Percentiles rank a stretch among this genome's conserved stretches.
These are phyloP conservation scores for Equus quagga DNA, from an alignment of 2,113 vertebrate species.

Conservation along the genomic window DNA sequence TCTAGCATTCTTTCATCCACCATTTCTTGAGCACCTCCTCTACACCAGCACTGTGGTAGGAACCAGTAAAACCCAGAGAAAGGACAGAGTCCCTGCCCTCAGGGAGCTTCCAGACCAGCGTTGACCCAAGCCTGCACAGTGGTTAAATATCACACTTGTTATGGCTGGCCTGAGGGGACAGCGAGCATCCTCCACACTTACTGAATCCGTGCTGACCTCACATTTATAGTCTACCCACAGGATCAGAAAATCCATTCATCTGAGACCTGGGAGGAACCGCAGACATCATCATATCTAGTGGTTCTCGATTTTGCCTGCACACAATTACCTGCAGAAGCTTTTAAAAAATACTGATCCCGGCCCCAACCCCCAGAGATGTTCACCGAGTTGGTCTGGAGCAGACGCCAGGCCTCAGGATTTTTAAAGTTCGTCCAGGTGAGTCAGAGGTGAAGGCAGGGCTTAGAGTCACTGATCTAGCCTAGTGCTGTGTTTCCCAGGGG, in stretches of 20 bases:
- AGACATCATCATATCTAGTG: not conserved
- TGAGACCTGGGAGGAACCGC: not conserved
- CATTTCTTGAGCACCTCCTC: not conserved
- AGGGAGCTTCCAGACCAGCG: not conserved
- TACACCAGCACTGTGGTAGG: not conserved
- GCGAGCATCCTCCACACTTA: accelerated
- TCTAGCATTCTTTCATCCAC: not conserved
- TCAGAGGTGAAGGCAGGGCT: not conserved
- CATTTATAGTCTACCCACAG: not conserved
- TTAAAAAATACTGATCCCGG: not conserved
- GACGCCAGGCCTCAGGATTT: not conserved
- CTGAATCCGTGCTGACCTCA: not conserved
- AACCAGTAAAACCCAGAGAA: not conserved
- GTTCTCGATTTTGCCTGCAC: not conserved
- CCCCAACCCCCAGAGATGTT: not conserved
- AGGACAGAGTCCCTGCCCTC: not conserved
- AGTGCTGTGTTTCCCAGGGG: not conserved
- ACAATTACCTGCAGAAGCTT: not conserved
- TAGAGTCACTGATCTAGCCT: not conserved
- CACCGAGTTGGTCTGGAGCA: not conserved
- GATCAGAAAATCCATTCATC: not conserved
- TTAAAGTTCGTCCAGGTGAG: not conserved
- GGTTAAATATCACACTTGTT: too few species aligned
- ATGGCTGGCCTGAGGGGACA: not conserved
- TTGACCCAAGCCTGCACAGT: not conserved